A percentile compares a stretch with the other conserved stretches of the same genome.
phyloP scores from a whole-genome alignment of 2,797 vertebrate genomes.

The Rhinatrema bivittatum region DNA sequence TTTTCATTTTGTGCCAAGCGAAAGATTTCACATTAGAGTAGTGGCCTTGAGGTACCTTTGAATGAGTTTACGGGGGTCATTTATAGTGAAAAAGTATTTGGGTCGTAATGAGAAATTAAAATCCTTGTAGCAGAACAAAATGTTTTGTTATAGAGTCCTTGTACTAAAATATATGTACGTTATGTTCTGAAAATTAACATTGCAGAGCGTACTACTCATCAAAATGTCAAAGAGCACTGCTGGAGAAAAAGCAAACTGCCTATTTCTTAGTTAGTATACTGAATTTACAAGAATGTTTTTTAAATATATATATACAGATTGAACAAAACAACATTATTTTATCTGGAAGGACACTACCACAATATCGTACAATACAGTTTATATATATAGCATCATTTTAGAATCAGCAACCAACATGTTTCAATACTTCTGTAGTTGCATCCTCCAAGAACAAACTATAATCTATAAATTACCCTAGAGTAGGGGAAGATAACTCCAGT shows the following conservation, averaged over 20 bases:
- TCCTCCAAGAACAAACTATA: no score
- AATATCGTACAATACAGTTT: background rate
- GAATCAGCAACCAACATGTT: background rate
- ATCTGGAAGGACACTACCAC: background rate
- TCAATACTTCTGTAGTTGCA: background rate
- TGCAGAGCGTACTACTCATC: slow-evolving; percentile 7
- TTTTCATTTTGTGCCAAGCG: slow-evolving; percentile 13
- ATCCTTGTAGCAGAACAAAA: background rate
- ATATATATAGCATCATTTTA: background rate
- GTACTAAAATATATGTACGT: background rate
- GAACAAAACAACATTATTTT: background rate
- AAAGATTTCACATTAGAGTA: slow-evolving; percentile 6
- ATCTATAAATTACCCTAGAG: no score
- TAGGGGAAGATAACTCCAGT: no score
- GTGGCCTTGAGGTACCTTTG: slow-evolving; percentile 13
- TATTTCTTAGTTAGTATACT: slow-evolving; percentile 5
- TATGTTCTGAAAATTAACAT: slow-evolving; percentile 22
- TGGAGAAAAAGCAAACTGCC: background rate
- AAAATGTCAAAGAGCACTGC: slow-evolving; percentile 1
- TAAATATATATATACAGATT: background rate
- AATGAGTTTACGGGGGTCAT: slow-evolving; percentile 6
- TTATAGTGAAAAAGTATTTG: slow-evolving; percentile 12
- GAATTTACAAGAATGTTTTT: background rate
- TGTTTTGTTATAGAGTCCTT: slow-evolving; percentile 19
- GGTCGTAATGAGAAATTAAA: background rate